These are phyloP conservation scores for Trilocha varians DNA, from an alignment of 2,888 invertebrate genomes.

Conservation along the genomic window DNA sequence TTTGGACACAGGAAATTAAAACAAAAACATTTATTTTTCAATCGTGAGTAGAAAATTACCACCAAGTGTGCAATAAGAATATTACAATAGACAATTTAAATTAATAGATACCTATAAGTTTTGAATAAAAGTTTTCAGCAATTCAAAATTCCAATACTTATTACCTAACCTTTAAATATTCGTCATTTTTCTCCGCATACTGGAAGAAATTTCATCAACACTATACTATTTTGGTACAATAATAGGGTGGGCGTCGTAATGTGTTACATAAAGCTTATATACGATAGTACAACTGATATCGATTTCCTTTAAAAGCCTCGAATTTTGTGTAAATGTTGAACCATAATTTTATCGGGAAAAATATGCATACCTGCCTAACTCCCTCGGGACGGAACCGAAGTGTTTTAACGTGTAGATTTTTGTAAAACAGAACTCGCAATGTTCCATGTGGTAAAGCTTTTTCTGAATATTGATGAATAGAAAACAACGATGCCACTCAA, in stretches of 20 bases:
- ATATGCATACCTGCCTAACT: neutral
- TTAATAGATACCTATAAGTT: too few species aligned
- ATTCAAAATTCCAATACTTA: too few species aligned
- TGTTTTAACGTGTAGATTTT: neutral
- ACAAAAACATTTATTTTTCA: too few species aligned
- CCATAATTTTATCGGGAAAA: constrained; percentile 8
- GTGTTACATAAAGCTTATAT: neutral
- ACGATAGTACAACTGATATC: constrained; percentile 3
- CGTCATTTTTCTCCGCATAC: too few species aligned
- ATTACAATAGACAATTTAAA: too few species aligned
- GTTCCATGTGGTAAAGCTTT: neutral
- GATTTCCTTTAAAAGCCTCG: constrained; percentile 9
- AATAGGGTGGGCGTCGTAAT: neutral
- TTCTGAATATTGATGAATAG: neutral
- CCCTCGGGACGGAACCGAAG: neutral
- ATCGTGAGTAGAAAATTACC: too few species aligned
- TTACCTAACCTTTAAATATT: too few species aligned
- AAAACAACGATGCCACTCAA: neutral
- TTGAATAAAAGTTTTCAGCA: too few species aligned
- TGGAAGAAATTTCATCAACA: too few species aligned
- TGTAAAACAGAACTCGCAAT: neutral
- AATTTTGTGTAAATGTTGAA: constrained; percentile 13
- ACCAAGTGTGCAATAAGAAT: too few species aligned
- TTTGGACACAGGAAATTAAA: too few species aligned
- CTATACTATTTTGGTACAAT: neutral